Conservation (phyloP, 2,888 invertebrate genomes). For the Salticus scenicus region DNA sequence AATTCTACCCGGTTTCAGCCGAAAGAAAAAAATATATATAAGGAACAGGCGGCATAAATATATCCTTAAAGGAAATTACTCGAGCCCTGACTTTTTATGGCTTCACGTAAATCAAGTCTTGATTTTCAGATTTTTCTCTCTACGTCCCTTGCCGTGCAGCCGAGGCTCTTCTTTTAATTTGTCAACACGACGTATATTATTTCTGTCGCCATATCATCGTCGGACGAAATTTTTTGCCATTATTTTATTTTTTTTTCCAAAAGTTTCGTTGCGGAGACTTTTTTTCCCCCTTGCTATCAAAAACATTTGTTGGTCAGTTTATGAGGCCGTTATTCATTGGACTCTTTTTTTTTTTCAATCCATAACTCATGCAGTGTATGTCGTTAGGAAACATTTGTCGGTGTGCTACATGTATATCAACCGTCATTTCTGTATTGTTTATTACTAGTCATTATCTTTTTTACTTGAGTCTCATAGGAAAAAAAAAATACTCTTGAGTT, state of each 20-base stretch:
- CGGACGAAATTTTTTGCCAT: slow-evolving; percentile 2
- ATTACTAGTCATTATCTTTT: not conserved
- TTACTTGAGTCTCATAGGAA: too few relatives aligned
- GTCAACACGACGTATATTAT: slow-evolving; percentile 64
- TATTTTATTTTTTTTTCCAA: not conserved
- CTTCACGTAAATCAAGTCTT: slow-evolving; percentile 50
- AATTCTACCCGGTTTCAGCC: slow-evolving; percentile 31
- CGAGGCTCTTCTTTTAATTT: slow-evolving; percentile 53
- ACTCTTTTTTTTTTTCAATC: not conserved
- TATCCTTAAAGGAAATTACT: slow-evolving; percentile 56
- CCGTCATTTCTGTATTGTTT: not conserved
- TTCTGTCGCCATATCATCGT: slow-evolving; percentile 60
- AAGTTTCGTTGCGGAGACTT: slow-evolving; percentile 9
- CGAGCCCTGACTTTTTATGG: slow-evolving; percentile 53
- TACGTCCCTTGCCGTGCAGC: slow-evolving; percentile 21
- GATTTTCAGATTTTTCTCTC: slow-evolving; percentile 31
- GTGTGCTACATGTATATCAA: slow-evolving; percentile 8
- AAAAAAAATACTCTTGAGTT: not conserved
- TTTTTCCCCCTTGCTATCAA: not conserved
- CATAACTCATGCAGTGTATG: not conserved
- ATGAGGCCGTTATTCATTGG: slow-evolving; percentile 24
- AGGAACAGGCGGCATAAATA: slow-evolving; percentile 49
- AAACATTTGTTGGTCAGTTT: slow-evolving; percentile 29
- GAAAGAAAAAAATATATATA: slow-evolving; percentile 8
- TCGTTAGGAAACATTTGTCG: slow-evolving; percentile 6